Base-by-base conservation (phyloP, 2,797 vertebrate species). In the Valencia hispanica region DNA sequence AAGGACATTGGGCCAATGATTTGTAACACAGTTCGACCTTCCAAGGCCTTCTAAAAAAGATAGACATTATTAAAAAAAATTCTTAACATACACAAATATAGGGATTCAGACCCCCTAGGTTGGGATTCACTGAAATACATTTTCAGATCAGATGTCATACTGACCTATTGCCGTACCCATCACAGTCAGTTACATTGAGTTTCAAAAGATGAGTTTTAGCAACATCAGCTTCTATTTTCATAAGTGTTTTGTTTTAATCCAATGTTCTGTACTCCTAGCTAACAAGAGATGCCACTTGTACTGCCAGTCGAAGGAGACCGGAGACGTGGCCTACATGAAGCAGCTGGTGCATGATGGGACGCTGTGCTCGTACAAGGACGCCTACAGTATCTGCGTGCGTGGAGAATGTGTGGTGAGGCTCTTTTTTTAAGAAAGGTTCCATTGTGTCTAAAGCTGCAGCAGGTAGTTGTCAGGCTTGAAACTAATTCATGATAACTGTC, bases 371-470 rank as follows among this genome's bases (percentile, higher is more conserved):
- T 99, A 99, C 86, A 97, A 96, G 86, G 97, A 99, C 32, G 95
- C 97, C 0, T 97, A 97, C 87, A 99, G 98, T 88, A 95, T 99
- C 59, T 99, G 98, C 22, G 97, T 99, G 69, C 96, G 97, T 0
- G 98, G 98, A n/a, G 98, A 99, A 61, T 99, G 98, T 41, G 97
- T 99, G 97, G 98, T 99, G 92, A 97, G 97, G 59, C 47, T 14
- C 4, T 6, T 18, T 72, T 61, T 34, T 63, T 1, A 22, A 32
- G 6, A 30, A 4, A 63, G 18, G 32, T 63, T 22, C 11, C 32
- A 30, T 2, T 32, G 34, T 30, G 20, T 47, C 22, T 73, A 30
- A 68, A 75, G 25, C 14, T 39, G 22, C n/a, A 5, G 39, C 10
- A 1, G n/a, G 5, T 48, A 2, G 20, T 14, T 1, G 1, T 43